Base-by-base conservation (phyloP, 2,113 vertebrate genomes). In the Malurus melanocephalus region DNA sequence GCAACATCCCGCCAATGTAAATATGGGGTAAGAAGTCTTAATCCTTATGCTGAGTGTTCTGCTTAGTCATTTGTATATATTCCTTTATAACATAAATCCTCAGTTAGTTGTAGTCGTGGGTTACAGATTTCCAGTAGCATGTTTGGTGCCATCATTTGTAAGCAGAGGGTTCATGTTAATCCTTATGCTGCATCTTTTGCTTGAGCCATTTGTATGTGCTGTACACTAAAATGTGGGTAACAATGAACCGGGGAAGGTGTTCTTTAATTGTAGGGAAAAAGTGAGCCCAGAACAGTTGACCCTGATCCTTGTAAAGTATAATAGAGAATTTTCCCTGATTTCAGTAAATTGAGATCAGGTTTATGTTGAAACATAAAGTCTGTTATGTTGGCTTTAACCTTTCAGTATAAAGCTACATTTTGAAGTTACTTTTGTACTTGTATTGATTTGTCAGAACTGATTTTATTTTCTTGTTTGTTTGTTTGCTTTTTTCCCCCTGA, bases 11-110 rank as follows among this genome's bases (percentile, higher is more conserved):
- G 98, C 78, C 99, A 99, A 92, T 99, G 99, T 98, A 99, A 99
- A 98, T 99, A 99, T 94, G 99, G 99, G 99, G 99, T 99, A 99
- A 99, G 99, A 98, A 98, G 96, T 97, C 97, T 96, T 97, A 96
- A 96, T 97, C 91, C 89, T 97, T 97, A 97, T 66, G 76, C 92
- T 95, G 85, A 94, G 74, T 96, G 76, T 94, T 84, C 89, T 95
- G 61, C 86, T 93, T 93, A 93, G 86, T 94, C 64, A 93, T 68
- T 92, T 94, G 65, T 93, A 62, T 88, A 53, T 95, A 62, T 95
- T 95, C 72, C 64, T 93, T 95, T 83, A 38, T 79, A 85, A 71
- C 19, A 72, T 92, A 92, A 59, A 80, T 88, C 60, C 91, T 81
- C 42, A 93, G 87, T 80, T 85, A 93, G 78, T 87, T 89, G 51